These are phyloP conservation scores for Aromia moschata DNA, from an alignment of 2,888 invertebrate species.

Conservation along the genomic window DNA sequence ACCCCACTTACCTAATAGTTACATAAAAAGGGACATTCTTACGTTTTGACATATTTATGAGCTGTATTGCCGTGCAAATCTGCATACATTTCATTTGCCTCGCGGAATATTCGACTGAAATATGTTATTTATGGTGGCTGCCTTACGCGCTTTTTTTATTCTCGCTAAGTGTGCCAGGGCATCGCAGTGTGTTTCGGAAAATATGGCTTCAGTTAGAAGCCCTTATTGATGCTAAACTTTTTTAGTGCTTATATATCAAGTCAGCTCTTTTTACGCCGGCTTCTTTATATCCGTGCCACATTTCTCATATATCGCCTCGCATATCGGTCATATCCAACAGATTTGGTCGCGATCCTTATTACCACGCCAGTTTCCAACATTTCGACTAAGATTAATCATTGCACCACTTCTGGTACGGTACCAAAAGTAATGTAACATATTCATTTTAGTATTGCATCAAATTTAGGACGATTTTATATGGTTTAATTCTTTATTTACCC, in stretches of 20 bases:
- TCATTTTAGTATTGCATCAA: no score
- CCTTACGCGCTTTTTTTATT: conserved; percentile 53
- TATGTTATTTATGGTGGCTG: conserved; percentile 55
- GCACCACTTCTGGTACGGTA: no score
- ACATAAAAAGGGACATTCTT: conserved; percentile 50
- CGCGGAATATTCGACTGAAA: conserved; percentile 50
- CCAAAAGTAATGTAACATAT: no score
- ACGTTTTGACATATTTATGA: conserved; percentile 56
- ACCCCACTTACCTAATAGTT: conserved; percentile 10
- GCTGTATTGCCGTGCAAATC: conserved; percentile 48
- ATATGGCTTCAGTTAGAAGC: conserved; percentile 42
- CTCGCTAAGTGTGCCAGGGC: conserved; percentile 49
- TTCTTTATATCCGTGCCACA: conserved; percentile 29
- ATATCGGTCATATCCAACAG: conserved; percentile 6
- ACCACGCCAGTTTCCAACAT: not conserved
- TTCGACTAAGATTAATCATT: no score
- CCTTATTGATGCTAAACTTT: conserved; percentile 46
- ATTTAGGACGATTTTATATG: no score
- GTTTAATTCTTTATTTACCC: no score
- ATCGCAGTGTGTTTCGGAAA: conserved; percentile 40
- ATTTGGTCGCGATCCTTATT: conserved; percentile 15
- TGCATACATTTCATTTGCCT: conserved; percentile 53
- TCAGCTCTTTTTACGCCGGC: conserved; percentile 28
- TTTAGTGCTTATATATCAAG: conserved; percentile 32
- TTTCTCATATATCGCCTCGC: conserved; percentile 25